Evolutionary conservation across 2,797 vertebrate genomes (phyloP), one percentile per base, ranked within the genome.

Genomic region (Aeoliscus strigatus): DNA sequence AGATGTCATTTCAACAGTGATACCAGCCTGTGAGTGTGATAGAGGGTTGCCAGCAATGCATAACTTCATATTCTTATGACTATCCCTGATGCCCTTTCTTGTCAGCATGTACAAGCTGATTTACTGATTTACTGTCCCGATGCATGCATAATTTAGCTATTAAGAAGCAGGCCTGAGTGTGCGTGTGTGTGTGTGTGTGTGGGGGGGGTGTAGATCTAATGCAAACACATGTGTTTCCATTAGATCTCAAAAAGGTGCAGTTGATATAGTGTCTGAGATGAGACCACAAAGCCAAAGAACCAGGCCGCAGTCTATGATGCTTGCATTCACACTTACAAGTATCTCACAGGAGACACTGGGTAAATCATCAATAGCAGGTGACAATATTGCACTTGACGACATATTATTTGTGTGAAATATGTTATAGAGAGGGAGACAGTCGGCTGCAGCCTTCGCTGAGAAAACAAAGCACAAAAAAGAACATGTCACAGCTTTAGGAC

Each of bases 111-210:
- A 77, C 75, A 56, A 73, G 76, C n/a, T n/a, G n/a, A n/a, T n/a
- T n/a, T n/a, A n/a, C 75, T 74, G 79, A 87, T 88, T 86, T 81
- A 86, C 82, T 83, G 62, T 73, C 70, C 76, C 52, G 71, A 81
- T 80, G 81, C 78, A 82, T 87, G 80, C 80, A 87, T 87, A 87
- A 88, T 88, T 89, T 81, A 85, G 74, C 52, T 76, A 77, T 81
- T 73, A 77, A 73, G 75, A 76, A 82, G 77, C 70, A 12, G 14
- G 66, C 59, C 60, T 80, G 81, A 79, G 78, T 74, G 77, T n/a
- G n/a, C n/a, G n/a, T n/a, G n/a, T n/a, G n/a, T n/a, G n/a, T n/a
- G n/a, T n/a, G n/a, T n/a, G n/a, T n/a, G n/a, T n/a, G n/a, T n/a
- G n/a, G n/a, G n/a, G n/a, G n/a, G n/a, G n/a, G n/a, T n/a, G n/a